Evolutionary conservation across 2,797 vertebrate genomes (phyloP), one percentile per base, ranked within the genome.

Genomic region (Falco cherrug): DNA sequence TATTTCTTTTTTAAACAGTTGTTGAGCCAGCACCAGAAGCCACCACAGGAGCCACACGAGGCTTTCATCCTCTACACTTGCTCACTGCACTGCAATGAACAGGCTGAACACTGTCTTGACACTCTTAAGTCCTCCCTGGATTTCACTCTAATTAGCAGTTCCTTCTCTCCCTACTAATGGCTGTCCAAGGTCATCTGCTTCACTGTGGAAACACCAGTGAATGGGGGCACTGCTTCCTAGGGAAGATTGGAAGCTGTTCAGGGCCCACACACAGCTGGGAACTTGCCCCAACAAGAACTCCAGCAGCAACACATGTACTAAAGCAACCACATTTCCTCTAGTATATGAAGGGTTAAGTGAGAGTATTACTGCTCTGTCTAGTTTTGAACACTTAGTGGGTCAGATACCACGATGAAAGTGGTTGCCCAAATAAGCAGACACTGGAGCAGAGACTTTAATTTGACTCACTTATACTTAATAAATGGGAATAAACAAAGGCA

Each of bases 271-370:
- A 10, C 19, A 71, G 33, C 61, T 87, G 74, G n/a, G 41, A 82
- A 37, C 18, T n/a, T 24, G 29, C 5, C 48, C 54, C 71, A 65
- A 10, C 4, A 19, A 59, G 70, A 68, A 3, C 28, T 51, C 74
- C 68, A 41, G 37, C 37, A 7, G 2, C 53, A 88, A 13, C 6
- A 2, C 15, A 3, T 17, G 47, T 22, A 4, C 10, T 50, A 43
- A 73, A 80, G 33, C 22, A 56, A 75, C 2, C 16, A 22, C 0
- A 0, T 75, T 56, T 56, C 54, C 22, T 57, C 4, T 2, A 35
- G 35, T 3, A 64, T 45, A 13, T 31, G 3, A 50, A 48, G 47
- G 19, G 16, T 1, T 25, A 37, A 71, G 12, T 29, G 68, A 80
- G 45, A 77, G 13, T 21, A 10, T 54, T 43, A 17, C 8, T 28